phyloP scores from a whole-genome alignment of 1,140 invertebrate species.

The Drosophila pruinosa region DNA sequence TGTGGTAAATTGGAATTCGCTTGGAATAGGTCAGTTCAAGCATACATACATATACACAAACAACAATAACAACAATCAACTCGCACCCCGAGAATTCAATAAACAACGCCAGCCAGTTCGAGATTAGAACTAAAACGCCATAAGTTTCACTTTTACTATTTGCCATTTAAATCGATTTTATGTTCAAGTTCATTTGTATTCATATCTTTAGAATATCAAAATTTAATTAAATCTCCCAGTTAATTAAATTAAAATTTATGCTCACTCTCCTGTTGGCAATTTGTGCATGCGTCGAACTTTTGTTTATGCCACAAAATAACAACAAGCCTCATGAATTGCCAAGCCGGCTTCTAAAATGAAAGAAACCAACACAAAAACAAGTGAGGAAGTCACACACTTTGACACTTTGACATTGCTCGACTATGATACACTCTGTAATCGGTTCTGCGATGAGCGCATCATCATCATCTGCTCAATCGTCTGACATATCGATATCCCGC shows the following conservation, averaged over 20 bases:
- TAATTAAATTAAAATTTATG: conserved; percentile 44
- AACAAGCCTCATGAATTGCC: conserved; percentile 27
- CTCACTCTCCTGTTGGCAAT: conserved; percentile 6
- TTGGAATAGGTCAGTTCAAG: conserved; percentile 72
- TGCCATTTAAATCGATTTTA: neutral
- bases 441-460: too few species aligned
- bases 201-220: neutral
- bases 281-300: neutral
- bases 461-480: neutral
- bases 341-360: conserved; percentile 5
- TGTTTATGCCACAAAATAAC: conserved; percentile 21
- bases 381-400: neutral
- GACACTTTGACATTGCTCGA: neutral
- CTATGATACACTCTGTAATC: neutral
- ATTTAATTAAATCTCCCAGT: conserved; percentile 32
- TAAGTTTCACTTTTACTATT: neutral
- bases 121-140: neutral
- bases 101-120: conserved; percentile 8
- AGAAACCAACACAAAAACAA: neutral
- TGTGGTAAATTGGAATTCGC: conserved; percentile 59
- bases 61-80: too few species aligned
- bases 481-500: too few species aligned
- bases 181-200: neutral
- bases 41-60: conserved; percentile 24
- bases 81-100: conserved; percentile 1